Base-by-base conservation (phyloP, 1,140 invertebrate species). In the Drosophila repleta region DNA sequence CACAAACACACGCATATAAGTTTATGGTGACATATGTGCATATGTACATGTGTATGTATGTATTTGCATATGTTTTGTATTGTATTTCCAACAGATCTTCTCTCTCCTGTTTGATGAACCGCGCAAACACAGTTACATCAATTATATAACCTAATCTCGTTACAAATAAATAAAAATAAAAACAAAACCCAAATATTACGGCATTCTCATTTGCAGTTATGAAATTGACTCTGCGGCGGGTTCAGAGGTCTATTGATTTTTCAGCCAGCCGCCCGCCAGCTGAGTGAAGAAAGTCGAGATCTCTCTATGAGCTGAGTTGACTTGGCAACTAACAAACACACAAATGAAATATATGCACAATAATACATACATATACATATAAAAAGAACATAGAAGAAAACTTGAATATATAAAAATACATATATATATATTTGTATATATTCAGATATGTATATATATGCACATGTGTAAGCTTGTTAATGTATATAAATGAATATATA, bases 111-210 rank as follows among this genome's bases (percentile, higher is more conserved):
- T 73, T 73, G 69, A 49, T 55, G 55, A 61, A 15, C 45, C 53
- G 69, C 48, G 55, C 53, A 72, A 58, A 39, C 58, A 67, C 69
- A 73, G 69, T 73, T 68, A 73, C 69, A 73, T 68, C 67, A 73
- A 67, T 73, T 73, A 73, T 73, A 73, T 71, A 71, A 71, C 68
- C 68, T 71, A 52, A 71, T 71, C 68, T 71, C 68, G 68, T 71
- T 71, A 71, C 62, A 71, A 71, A 58, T 70, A 60, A n/a, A 46
- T 37, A 43, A 70, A 57, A 48, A 55, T 45, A 71, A 65, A 57
- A 65, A 51, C 46, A 57, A 52, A 57, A 51, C 24, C 24, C 10
- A n/a, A 21, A 43, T 0, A 35, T 51, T 56, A 46, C 53, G 4
- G 48, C 20, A 52, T 58, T 71, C 66, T 66, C 24, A 32, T 6